Evolutionary conservation across 1,140 invertebrate genomes (phyloP), one percentile per base, ranked within the genome.

Genomic region (Drosophila arawakana): DNA sequence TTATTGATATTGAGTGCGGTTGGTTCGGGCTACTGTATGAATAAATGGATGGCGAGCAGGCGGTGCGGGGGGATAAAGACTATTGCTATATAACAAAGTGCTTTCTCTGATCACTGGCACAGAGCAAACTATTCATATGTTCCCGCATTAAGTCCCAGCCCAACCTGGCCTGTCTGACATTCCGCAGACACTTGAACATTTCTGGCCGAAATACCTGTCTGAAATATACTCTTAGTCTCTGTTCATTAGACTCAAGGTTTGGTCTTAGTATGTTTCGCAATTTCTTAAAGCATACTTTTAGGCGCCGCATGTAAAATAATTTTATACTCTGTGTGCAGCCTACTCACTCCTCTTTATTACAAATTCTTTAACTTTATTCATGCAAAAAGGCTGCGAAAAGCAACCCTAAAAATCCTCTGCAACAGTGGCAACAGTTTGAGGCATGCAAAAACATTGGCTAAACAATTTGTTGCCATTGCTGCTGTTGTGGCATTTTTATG

Each of bases 1-100:
- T 89, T 88, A 88, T 88, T 89, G 83, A 80, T 83, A 83, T 83
- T 80, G 77, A 89, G 83, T 88, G 80, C 67, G 73, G 67, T 67
- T 34, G 67, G 34, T 41, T 55, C 50, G 25, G 13, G 39, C 57
- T 7, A 62, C 30, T 44, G 44, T 1, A 58, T 68, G 66, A 49
- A 66, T 54, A 37, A 44, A 50, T 34, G 21, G 34, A 55, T 69
- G 10, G 37, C 9, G 2, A 1, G 30, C 9, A 13, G 4, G n/a
- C 34, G 15, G 7, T 18, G 30, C 25, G 25, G 3, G 7, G 6
- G 10, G 11, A 62, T 18, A 13, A 2, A 3, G 21, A 34, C 4
- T 15, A 60, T 30, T 39, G 69, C 44, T 63, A n/a, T 21, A 25
- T 39, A 63, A 70, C 37, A 43, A 62, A 70, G 67, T 63, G 65